Conservation (phyloP, 2,797 vertebrate species). For the Falco cherrug region DNA sequence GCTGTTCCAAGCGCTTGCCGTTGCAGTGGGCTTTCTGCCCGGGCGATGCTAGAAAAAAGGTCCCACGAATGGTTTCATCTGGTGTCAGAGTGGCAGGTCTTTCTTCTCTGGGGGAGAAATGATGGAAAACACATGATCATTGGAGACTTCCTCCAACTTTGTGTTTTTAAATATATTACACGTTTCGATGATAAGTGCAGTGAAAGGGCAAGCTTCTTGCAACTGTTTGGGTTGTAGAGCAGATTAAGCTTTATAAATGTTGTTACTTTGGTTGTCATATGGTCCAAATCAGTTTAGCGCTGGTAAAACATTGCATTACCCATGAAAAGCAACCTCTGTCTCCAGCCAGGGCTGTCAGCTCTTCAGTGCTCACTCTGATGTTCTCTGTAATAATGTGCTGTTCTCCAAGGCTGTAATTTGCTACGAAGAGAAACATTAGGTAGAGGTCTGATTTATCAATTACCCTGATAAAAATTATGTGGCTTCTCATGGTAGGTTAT, state of each 20-base stretch:
- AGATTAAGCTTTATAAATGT: background rate
- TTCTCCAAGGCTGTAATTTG: constrained; percentile 26
- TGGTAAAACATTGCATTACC: background rate
- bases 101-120: background rate
- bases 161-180: background rate
- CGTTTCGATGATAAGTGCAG: background rate
- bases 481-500: background rate
- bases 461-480: constrained; percentile 13
- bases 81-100: background rate
- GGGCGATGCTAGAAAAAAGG: background rate
- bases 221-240: background rate
- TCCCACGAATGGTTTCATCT: background rate
- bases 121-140: background rate
- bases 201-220: background rate
- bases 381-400: background rate
- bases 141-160: background rate
- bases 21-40: background rate
- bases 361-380: background rate
- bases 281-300: background rate
- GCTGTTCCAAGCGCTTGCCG: rapidly evolving
- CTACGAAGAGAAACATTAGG: background rate
- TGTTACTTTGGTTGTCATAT: background rate
- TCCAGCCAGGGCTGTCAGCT: background rate
- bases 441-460: constrained; percentile 59
- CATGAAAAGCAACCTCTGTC: background rate